A percentile compares a stretch with the other conserved stretches of the same genome.
Conservation (phyloP, 2,797 vertebrate genomes). For the Tamandua tetradactyla region DNA sequence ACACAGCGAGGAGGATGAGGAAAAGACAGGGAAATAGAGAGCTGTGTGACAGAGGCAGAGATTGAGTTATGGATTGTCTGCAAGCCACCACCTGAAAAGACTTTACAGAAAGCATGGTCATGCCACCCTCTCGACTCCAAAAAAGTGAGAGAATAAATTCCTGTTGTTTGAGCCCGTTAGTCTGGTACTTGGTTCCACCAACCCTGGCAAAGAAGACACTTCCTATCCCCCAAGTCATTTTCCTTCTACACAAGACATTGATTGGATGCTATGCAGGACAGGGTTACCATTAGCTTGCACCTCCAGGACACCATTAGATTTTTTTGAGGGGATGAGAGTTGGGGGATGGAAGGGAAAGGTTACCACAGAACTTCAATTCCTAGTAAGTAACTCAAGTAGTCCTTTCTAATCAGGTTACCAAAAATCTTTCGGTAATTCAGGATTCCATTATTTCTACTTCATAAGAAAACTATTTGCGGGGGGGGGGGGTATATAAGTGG, state of each 20-base stretch:
- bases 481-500: slow-evolving; percentile 46
- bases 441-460: slow-evolving; percentile 38
- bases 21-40: too few relatives aligned
- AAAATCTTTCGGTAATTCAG: neutral
- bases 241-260: neutral
- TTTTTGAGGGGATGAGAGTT: too few relatives aligned
- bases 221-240: neutral
- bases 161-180: too few relatives aligned
- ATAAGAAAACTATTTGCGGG: neutral
- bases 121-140: neutral
- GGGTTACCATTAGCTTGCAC: neutral
- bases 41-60: too few relatives aligned
- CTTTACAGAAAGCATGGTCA: neutral
- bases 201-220: neutral
- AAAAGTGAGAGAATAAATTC: too few relatives aligned
- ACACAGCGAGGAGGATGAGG: too few relatives aligned
- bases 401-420: neutral
- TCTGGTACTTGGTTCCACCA: too few relatives aligned
- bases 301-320: neutral
- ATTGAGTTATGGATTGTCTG: too few relatives aligned
- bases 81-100: too few relatives aligned
- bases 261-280: neutral
- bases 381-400: slow-evolving; percentile 17
- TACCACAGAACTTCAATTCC: neutral
- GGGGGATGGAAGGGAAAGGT: neutral